A percentile compares a stretch with the other conserved stretches of the same genome.
These are phyloP conservation scores for Pavo muticus DNA, from an alignment of 2,113 vertebrate genomes.

Conservation along the genomic window DNA sequence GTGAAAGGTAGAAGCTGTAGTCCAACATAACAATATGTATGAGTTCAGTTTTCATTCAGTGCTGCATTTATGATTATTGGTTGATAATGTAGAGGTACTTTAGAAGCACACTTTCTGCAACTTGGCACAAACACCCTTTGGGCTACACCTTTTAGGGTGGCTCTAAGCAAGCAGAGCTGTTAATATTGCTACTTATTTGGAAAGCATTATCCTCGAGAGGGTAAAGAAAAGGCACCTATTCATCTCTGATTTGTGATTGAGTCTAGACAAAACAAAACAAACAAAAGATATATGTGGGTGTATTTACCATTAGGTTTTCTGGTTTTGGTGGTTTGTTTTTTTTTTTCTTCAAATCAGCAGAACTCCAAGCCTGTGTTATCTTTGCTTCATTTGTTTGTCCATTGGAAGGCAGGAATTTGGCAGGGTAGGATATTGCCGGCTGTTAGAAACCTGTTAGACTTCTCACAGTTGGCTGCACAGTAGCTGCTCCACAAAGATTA, in stretches of 20 bases:
- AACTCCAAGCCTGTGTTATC: neutral
- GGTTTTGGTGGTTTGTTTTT: neutral
- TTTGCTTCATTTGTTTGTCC: neutral
- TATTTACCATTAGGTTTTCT: neutral
- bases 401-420: neutral
- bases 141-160: rapidly evolving
- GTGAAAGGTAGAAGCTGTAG: neutral
- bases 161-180: neutral
- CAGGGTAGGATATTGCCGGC: neutral
- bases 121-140: neutral
- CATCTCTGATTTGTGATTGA: neutral
- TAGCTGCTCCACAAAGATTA: neutral
- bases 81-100: neutral
- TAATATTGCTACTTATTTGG: neutral
- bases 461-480: neutral
- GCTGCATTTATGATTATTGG: neutral
- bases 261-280: neutral
- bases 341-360: neutral
- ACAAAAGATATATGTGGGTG: neutral
- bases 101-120: neutral
- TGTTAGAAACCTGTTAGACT: neutral
- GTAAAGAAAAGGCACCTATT: neutral
- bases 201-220: neutral
- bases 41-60: neutral
- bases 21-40: neutral